Evolutionary conservation across 2,888 invertebrate species (phyloP), one percentile per base, ranked within the genome.

Genomic region (Myathropa florea): DNA sequence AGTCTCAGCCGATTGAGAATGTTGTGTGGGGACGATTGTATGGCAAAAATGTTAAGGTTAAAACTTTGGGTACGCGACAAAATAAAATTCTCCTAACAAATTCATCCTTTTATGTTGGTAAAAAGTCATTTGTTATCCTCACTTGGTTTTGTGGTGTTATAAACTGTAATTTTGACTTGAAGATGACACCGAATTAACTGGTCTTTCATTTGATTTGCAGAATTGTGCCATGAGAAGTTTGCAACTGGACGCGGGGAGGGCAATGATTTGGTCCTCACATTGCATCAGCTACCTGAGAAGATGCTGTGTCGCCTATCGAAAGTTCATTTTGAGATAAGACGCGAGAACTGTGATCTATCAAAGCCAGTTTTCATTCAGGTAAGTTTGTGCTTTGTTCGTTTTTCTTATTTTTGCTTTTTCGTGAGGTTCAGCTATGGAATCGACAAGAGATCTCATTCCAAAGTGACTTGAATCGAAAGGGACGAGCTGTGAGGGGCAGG

Each of bases 271-370:
- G 88, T 89, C 71, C 88, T 94, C 3, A 92, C 91, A 0, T 88
- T 88, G 0, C 90, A 90, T 4, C 91, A 92, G 80, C 84, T 94
- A 39, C 90, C 90, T 3, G 77, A 91, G 30, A 91, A 91, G 60
- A 90, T 91, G 30, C 88, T 93, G 4, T 90, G 89, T 10, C 92
- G 93, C 2, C 93, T 94, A 53, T 94, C 94, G 55, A 94, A 94
- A 89, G 89, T 92, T 0, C 94, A 94, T 88, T 94, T 94, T 88
- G 90, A 90, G 33, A 93, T 94, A 26, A 91, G 88, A 7, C 91
- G 93, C 53, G 92, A 91, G 85, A 92, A 92, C 39, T 89, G 91
- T 55, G 91, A 92, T 81, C 88, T 91, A 4, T 90, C 90, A 2
- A 92, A 91, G 88, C 92, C 91, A 3, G 92, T 92, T 60, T 93